Conservation (phyloP, 1,140 invertebrate genomes). For the Daktulosphaira vitifoliae region DNA sequence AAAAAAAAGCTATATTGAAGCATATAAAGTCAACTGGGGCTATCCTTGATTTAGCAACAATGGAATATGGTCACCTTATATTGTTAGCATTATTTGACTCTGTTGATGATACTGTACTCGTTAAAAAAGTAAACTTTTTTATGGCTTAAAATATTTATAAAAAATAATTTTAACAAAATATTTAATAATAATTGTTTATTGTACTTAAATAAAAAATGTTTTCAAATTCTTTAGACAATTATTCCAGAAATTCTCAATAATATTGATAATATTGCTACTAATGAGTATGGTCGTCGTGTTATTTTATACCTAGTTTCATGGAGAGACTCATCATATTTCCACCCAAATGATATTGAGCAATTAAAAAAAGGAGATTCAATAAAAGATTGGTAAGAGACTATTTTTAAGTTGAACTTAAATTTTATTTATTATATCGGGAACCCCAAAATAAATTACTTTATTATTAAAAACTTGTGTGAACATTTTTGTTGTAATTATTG, state of each 20-base stretch:
- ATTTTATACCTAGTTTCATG: conserved; percentile 77
- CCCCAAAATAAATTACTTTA: too few relatives aligned
- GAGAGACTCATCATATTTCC: conserved; percentile 62
- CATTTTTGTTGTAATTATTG: too few relatives aligned
- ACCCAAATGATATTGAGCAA: conserved; percentile 59
- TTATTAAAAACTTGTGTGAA: too few relatives aligned
- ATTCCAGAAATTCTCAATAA: conserved; percentile 64
- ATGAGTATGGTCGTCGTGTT: conserved; percentile 64
- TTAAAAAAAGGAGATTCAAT: conserved; percentile 62
- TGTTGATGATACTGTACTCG: conserved; percentile 85
- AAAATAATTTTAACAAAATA: background rate
- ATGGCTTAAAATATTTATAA: background rate
- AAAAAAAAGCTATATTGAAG: conserved; percentile 60
- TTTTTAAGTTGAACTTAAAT: background rate
- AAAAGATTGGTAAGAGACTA: conserved; percentile 24
- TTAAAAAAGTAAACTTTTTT: conserved; percentile 58
- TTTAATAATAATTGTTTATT: background rate
- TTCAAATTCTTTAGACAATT: conserved; percentile 42
- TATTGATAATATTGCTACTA: conserved; percentile 58
- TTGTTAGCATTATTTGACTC: conserved; percentile 76
- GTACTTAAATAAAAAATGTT: background rate
- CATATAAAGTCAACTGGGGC: conserved; percentile 64
- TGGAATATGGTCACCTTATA: conserved; percentile 77
- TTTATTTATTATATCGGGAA: too few relatives aligned
- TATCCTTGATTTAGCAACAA: conserved; percentile 65